These are phyloP conservation scores for Atopsyche davidsoni DNA, from an alignment of 1,140 invertebrate species.

Conservation along the genomic window DNA sequence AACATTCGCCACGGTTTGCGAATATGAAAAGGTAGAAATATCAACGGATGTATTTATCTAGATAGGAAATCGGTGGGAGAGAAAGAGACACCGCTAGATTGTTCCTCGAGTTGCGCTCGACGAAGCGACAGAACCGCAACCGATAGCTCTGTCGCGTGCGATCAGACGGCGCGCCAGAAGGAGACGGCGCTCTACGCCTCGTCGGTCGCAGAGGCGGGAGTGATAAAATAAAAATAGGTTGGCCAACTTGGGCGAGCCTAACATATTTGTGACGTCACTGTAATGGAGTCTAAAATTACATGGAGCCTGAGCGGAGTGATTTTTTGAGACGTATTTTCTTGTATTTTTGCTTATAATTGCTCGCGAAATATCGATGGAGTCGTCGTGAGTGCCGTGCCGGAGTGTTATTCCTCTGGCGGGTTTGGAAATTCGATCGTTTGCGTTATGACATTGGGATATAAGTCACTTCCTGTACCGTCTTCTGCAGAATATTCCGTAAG, in stretches of 20 bases:
- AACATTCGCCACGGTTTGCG: conserved; percentile 6
- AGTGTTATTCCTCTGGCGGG: conserved; percentile 5
- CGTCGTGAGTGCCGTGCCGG: conserved; percentile 16
- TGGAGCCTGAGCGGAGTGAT: conserved; percentile 4
- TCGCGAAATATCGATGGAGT: conserved; percentile 14
- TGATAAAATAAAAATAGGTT: conserved; percentile 23
- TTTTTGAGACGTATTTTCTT: conserved; percentile 20
- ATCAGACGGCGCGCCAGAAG: neutral
- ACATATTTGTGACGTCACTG: conserved; percentile 23
- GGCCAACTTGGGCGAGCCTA: conserved; percentile 24
- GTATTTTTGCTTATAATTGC: conserved; percentile 18
- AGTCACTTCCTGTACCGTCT: conserved; percentile 13
- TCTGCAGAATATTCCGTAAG: conserved; percentile 20
- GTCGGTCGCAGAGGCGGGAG: neutral
- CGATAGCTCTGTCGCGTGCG: no score
- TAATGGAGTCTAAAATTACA: conserved; percentile 25
- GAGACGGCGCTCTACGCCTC: neutral
- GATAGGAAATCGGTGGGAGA: conserved; percentile 2
- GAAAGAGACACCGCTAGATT: conserved; percentile 8
- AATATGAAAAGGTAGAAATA: conserved; percentile 1
- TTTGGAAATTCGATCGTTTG: conserved; percentile 6
- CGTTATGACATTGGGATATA: conserved; percentile 16
- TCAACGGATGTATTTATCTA: conserved; percentile 6
- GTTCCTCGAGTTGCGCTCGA: no score
- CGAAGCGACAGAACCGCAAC: no score